These are phyloP conservation scores for Isaurus tuberculatus DNA, from an alignment of 92 coral and sea anemone genomes.

Conservation along the genomic window DNA sequence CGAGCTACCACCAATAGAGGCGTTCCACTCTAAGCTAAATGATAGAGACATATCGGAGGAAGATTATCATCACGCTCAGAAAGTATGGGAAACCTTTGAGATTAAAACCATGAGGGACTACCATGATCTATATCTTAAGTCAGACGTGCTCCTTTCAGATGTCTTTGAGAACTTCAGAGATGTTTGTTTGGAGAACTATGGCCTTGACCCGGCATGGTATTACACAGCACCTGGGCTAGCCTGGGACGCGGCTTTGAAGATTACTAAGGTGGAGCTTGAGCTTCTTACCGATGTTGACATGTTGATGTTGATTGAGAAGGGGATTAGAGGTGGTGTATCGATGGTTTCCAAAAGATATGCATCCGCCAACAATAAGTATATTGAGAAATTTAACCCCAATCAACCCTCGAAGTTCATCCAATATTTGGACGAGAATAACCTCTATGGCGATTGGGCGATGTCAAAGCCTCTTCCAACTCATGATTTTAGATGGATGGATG, in stretches of 20 bases:
- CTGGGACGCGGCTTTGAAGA: conserved; percentile 6
- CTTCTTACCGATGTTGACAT: neutral
- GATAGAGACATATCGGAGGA: too few relatives aligned
- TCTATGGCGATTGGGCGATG: neutral
- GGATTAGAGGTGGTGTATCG: conserved; percentile 8
- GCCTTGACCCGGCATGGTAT: conserved; percentile 6
- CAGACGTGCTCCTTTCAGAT: too few relatives aligned
- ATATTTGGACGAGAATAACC: neutral
- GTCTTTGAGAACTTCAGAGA: conserved; percentile 15
- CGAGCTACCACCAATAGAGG: neutral
- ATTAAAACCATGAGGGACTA: too few relatives aligned
- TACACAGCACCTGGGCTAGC: conserved; percentile 33
- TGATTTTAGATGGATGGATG: neutral
- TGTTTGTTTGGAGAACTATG: neutral
- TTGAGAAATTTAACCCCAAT: neutral
- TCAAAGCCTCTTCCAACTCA: neutral
- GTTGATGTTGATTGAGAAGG: neutral
- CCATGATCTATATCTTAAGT: too few relatives aligned
- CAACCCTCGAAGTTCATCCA: neutral
- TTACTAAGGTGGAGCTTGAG: neutral
- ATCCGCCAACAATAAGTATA: neutral
- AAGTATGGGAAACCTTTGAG: too few relatives aligned
- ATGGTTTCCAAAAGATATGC: neutral
- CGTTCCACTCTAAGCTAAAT: too few relatives aligned
- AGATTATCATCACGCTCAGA: too few relatives aligned